These are phyloP conservation scores for Ganaspis sp. DNA, from an alignment of 1,140 invertebrate genomes.

Conservation along the genomic window DNA sequence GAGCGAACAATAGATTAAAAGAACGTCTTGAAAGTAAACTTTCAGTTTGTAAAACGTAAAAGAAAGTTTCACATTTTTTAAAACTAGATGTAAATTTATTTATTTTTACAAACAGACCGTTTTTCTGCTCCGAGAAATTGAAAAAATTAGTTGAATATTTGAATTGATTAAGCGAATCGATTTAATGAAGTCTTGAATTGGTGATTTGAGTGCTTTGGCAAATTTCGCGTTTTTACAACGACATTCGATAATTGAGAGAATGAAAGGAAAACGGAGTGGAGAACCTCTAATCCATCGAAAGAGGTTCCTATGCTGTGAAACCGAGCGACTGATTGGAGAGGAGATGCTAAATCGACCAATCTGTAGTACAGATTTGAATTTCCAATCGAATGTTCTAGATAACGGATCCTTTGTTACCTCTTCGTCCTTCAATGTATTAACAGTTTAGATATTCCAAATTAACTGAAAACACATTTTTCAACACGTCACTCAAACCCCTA, in stretches of 20 bases:
- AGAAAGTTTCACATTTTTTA: no score
- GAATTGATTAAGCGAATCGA: background rate
- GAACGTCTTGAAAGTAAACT: no score
- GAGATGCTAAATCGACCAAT: conserved; percentile 25
- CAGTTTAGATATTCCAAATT: background rate
- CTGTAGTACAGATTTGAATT: conserved; percentile 22
- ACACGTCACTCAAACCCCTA: no score
- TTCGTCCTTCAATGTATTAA: background rate
- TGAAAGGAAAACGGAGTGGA: conserved; percentile 22
- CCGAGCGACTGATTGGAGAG: conserved; percentile 29
- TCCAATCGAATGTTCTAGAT: conserved; percentile 20
- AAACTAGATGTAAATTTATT: no score
- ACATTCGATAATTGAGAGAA: conserved; percentile 12
- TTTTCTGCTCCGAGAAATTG: background rate
- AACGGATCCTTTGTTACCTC: conserved; percentile 21
- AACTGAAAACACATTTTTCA: background rate
- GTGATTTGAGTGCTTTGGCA: background rate
- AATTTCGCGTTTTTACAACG: background rate
- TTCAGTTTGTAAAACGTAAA: no score
- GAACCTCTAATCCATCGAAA: conserved; percentile 16
- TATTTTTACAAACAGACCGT: no score
- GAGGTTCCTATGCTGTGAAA: conserved; percentile 9
- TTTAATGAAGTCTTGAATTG: background rate
- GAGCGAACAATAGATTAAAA: background rate
- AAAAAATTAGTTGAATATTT: background rate